Percentiles rank a stretch among this genome's conserved stretches.
phyloP scores from a whole-genome alignment of 1,140 invertebrate species.

The Dendroctonus ponderosae region DNA sequence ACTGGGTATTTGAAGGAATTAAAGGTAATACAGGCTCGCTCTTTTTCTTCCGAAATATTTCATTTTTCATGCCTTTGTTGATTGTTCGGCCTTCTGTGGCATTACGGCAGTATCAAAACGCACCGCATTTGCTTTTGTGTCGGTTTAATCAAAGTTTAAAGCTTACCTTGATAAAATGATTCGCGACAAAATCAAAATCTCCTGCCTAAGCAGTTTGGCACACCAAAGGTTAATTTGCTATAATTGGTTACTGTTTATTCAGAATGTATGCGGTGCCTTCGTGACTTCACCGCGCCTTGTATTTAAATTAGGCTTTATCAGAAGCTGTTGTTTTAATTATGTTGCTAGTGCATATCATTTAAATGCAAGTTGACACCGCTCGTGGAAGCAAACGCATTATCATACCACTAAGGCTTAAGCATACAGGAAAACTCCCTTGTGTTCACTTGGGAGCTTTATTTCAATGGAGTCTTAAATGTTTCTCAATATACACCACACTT shows the following conservation, averaged over 20 bases:
- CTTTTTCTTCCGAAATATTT: background rate
- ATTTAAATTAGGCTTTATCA: constrained; percentile 22
- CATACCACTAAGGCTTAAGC: background rate
- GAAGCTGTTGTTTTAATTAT: constrained; percentile 19
- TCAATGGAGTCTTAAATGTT: too few relatives aligned
- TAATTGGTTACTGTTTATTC: constrained; percentile 20
- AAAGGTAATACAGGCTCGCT: constrained; percentile 11
- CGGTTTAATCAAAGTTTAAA: background rate
- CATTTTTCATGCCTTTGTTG: background rate
- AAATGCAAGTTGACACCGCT: constrained; percentile 11
- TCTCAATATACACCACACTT: too few relatives aligned
- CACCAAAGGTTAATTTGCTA: constrained; percentile 15
- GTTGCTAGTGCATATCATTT: constrained; percentile 14
- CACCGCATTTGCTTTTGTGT: background rate
- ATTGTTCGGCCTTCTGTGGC: background rate
- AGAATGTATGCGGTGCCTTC: constrained; percentile 9
- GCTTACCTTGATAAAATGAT: constrained; percentile 6
- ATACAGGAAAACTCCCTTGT: too few relatives aligned
- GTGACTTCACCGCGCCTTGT: constrained; percentile 12
- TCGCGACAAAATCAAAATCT: constrained; percentile 7
- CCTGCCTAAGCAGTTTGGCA: constrained; percentile 12
- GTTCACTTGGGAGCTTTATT: too few relatives aligned
- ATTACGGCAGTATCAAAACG: background rate
- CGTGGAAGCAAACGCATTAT: background rate
- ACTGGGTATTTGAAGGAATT: constrained; percentile 28